These are phyloP conservation scores for Ciconia stormi DNA, from an alignment of 2,113 vertebrate species.

Conservation along the genomic window DNA sequence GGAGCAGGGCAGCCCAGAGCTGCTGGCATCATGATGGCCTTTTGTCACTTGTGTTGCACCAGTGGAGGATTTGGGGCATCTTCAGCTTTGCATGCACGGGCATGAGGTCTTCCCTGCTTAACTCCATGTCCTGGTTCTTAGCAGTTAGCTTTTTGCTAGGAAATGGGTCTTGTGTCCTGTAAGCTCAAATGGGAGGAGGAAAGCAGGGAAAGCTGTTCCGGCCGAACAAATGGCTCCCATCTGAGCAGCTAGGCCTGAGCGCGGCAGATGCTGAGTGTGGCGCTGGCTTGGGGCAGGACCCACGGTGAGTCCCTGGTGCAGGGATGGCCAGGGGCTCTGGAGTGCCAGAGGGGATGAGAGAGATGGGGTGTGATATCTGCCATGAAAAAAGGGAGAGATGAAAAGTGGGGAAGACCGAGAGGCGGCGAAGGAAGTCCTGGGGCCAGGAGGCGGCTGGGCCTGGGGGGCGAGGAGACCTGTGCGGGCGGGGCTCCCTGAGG, in stretches of 20 bases:
- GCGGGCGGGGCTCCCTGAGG: background rate
- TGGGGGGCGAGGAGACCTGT: background rate
- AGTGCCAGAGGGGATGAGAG: background rate
- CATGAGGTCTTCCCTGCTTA: background rate
- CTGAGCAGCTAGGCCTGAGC: background rate
- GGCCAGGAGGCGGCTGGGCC: background rate
- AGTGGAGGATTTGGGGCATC: background rate
- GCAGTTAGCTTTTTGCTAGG: background rate
- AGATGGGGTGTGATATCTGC: no score
- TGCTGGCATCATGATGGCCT: background rate
- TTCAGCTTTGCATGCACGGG: background rate
- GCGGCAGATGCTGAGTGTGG: background rate
- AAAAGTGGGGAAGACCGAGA: background rate
- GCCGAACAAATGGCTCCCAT: background rate
- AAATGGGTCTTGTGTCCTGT: background rate
- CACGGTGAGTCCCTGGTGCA: rapidly evolving
- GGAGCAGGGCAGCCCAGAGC: background rate
- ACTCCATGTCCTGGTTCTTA: background rate
- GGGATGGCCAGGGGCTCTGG: background rate
- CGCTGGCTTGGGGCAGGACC: background rate
- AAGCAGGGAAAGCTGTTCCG: background rate
- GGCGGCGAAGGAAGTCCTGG: background rate
- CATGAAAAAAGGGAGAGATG: background rate
- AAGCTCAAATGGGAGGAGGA: background rate
- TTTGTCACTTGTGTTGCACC: background rate